phyloP scores from a whole-genome alignment of 1,140 invertebrate genomes.

The Leptinotarsa defecta region DNA sequence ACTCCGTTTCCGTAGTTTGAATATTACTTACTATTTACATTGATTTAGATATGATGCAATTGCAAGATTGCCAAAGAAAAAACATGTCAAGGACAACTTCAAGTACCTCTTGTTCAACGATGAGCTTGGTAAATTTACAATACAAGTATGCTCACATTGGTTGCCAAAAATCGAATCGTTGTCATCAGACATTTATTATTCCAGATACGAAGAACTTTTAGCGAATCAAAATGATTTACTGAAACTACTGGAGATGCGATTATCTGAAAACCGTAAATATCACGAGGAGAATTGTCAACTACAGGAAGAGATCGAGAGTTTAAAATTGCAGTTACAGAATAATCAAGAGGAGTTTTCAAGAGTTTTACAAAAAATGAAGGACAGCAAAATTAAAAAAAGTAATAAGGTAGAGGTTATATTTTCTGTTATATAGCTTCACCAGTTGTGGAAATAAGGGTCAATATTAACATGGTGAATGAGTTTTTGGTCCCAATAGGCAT shows the following conservation, averaged over 20 bases:
- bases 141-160: slow-evolving; percentile 35
- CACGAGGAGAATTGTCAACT: slow-evolving; percentile 35
- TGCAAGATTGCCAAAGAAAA: slow-evolving; percentile 20
- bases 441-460: no score
- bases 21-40: background rate
- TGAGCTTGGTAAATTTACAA: slow-evolving; percentile 44
- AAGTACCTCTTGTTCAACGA: slow-evolving; percentile 33
- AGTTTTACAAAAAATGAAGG: slow-evolving; percentile 31
- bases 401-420: slow-evolving; percentile 30
- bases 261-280: slow-evolving; percentile 38
- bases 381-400: slow-evolving; percentile 35
- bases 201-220: slow-evolving; percentile 42
- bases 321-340: slow-evolving; percentile 28
- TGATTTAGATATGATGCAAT: slow-evolving; percentile 30
- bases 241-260: slow-evolving; percentile 38
- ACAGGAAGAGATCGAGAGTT: slow-evolving; percentile 33
- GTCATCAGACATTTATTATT: background rate
- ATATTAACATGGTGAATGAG: no score
- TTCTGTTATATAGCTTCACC: no score
- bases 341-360: slow-evolving; percentile 26
- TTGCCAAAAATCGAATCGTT: slow-evolving; percentile 6
- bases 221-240: slow-evolving; percentile 37
- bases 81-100: slow-evolving; percentile 28
- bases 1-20: no score
- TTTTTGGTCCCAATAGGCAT: no score